Evolutionary conservation across 2,888 invertebrate species (phyloP).

Genomic region (Leptopterna dolabrata): DNA sequence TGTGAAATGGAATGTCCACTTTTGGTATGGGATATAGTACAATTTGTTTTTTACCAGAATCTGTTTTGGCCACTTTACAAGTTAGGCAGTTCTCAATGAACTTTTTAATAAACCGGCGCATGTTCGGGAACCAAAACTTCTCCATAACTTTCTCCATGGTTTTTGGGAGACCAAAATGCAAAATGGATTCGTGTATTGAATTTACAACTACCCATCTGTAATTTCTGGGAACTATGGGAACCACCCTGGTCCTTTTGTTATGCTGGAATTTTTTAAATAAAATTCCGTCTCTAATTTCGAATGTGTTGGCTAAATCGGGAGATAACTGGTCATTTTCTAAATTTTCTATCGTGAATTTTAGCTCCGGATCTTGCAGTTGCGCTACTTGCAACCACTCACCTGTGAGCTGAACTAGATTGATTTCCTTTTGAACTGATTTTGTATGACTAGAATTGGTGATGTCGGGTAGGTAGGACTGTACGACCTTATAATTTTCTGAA

Average conservation of each 20-base stretch:
- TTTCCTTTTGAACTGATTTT: background rate
- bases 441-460: background rate
- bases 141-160: background rate
- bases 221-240: background rate
- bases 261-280: too few relatives aligned
- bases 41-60: background rate
- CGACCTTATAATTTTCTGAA: background rate
- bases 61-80: background rate
- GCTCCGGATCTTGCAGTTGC: too few relatives aligned
- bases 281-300: too few relatives aligned
- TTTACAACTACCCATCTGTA: too few relatives aligned
- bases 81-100: background rate
- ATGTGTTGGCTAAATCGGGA: too few relatives aligned
- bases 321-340: background rate
- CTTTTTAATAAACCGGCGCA: background rate
- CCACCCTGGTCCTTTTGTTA: background rate
- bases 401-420: background rate
- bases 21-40: background rate
- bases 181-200: too few relatives aligned
- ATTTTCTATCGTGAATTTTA: background rate
- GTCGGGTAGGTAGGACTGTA: background rate
- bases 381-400: background rate
- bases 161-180: too few relatives aligned
- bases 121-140: background rate
- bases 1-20: too few relatives aligned